These are phyloP conservation scores for Halocynthia aurantium DNA, from an alignment of 23 tunicate species.

Conservation along the genomic window DNA sequence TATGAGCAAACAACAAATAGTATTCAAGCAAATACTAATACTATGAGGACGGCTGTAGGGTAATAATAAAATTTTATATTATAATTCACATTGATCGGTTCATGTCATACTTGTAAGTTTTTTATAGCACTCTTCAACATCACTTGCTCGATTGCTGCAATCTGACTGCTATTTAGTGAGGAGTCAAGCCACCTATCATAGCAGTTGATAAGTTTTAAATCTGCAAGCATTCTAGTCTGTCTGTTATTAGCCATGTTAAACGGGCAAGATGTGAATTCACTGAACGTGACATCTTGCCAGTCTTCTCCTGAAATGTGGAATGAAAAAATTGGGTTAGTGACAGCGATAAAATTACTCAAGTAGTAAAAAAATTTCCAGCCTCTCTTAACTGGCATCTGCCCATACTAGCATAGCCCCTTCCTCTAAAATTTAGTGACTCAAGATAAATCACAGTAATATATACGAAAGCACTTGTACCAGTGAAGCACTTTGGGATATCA, in stretches of 20 bases:
- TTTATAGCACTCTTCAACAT: conserved; percentile 63
- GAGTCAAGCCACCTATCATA: conserved; percentile 14
- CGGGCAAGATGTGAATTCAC: conserved; percentile 60
- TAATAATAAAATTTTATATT: background rate
- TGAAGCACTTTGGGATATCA: conserved; percentile 25
- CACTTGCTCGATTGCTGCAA: conserved; percentile 16
- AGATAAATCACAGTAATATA: background rate
- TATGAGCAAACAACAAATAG: background rate
- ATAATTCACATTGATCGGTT: background rate
- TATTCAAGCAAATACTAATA: too few species aligned
- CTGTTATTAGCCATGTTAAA: conserved; percentile 64
- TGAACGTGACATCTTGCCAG: conserved; percentile 60
- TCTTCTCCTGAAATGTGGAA: conserved; percentile 22
- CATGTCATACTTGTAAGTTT: conserved; percentile 20
- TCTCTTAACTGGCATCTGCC: too few species aligned
- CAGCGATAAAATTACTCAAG: too few species aligned
- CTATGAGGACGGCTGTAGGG: too few species aligned
- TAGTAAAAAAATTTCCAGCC: too few species aligned
- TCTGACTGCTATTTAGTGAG: background rate
- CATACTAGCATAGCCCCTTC: too few species aligned
- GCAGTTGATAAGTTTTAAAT: conserved; percentile 46
- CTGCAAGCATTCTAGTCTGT: conserved; percentile 84
- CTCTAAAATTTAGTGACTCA: background rate
- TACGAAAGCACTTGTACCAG: conserved; percentile 28
- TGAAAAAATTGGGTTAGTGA: too few species aligned